These are phyloP conservation scores for Megalops cyprinoides DNA, from an alignment of 2,797 vertebrate genomes.

Conservation along the genomic window DNA sequence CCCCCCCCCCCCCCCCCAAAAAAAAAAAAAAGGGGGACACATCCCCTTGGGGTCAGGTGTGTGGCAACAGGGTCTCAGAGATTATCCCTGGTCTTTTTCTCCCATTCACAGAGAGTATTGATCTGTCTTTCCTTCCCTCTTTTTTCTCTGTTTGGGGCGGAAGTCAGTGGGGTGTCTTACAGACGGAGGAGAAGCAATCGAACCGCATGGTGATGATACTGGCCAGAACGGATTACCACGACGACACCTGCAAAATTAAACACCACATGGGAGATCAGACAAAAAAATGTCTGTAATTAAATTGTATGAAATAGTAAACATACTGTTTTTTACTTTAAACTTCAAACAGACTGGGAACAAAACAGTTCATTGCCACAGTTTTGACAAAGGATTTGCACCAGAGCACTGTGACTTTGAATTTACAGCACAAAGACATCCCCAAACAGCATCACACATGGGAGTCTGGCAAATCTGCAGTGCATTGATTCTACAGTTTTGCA, in stretches of 20 bases:
- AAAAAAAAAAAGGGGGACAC: conserved; percentile 31
- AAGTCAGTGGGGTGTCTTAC: not conserved
- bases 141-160: not conserved
- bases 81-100: conserved; percentile 56
- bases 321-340: too few relatives aligned
- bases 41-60: conserved; percentile 48
- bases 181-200: not conserved
- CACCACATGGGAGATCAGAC: not conserved
- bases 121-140: conserved; percentile 47
- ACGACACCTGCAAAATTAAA: conserved; percentile 7
- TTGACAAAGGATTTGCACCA: not conserved
- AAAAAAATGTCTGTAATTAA: not conserved
- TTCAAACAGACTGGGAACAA: not conserved
- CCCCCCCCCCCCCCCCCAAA: too few relatives aligned
- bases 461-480: not conserved
- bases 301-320: not conserved
- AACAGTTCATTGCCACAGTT: not conserved
- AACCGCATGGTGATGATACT: not conserved
- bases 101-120: conserved; percentile 55
- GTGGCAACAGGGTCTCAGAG: conserved; percentile 62
- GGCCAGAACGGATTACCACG: not conserved
- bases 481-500: not conserved
- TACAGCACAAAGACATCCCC: not conserved
- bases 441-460: not conserved
- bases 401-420: conserved; percentile 21